Evolutionary conservation across 2,888 invertebrate species (phyloP), one percentile per base, ranked within the genome.

Genomic region (Brenthis hecate): DNA sequence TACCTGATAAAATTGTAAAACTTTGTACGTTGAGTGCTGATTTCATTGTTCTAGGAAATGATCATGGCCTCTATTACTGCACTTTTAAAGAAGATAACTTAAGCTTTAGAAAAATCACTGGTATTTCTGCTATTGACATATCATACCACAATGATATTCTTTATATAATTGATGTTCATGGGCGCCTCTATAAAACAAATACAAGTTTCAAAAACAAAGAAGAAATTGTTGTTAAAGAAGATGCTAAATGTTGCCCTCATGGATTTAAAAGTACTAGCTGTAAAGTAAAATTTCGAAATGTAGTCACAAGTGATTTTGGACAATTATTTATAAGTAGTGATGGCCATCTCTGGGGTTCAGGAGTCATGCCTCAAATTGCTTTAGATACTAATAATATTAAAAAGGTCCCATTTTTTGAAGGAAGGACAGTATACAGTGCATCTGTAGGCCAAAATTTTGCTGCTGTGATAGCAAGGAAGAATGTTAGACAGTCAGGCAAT

Each of bases 381-480:
- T 89, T 96, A 77, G 94, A 94, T 72, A 91, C 92, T 63, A 84
- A 82, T 75, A 93, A 89, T 77, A 95, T 96, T 72, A 94, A 94
- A 73, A 95, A 94, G 85, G 94, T 96, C 60, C 92, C 90, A 72
- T 96, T 95, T 86, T 96, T 96, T 77, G 94, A 95, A 78, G 95
- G 95, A 8, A 90, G 95, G 75, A 94, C 94, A 71, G 94, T 97
- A 28, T 93, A 95, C 62, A 94, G 95, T 81, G 94, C 96, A 56
- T 94, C 94, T 11, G 95, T 97, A 68, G 98, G 98, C 6, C 93
- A 94, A 69, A 95, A 96, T 80, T 97, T 95, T 93, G 97, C 95
- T 81, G 95, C 96, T 79, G 95, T 95, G 61, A 94, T 96, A 77
- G 94, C 94, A n/a, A 93, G 94, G 72, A 95, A 95, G 82, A 93